Evolutionary conservation across 2,888 invertebrate genomes (phyloP).

Genomic region (Agonopterix heracliana): DNA sequence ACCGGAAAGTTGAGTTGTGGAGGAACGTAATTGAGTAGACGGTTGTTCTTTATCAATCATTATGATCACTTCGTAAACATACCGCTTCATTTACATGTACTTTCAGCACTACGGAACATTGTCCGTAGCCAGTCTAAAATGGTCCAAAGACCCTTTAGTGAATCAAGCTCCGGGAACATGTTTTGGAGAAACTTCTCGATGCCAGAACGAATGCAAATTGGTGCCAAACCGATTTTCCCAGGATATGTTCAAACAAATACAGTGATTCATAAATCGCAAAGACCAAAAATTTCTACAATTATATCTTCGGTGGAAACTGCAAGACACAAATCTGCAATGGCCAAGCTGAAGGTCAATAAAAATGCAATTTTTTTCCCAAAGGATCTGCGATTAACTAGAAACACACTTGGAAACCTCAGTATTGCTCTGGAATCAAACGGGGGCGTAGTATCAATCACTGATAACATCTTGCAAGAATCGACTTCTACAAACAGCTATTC

Average conservation of each 20-base stretch:
- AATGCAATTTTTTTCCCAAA: slow-evolving; percentile 19
- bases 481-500: slow-evolving; percentile 4
- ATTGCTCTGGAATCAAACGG: no score
- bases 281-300: slow-evolving; percentile 43
- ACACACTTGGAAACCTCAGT: slow-evolving; percentile 26
- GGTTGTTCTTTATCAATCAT: no score
- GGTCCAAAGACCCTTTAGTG: slow-evolving; percentile 59
- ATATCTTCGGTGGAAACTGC: slow-evolving; percentile 34
- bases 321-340: slow-evolving; percentile 24
- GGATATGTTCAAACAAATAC: slow-evolving; percentile 35
- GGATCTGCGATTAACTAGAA: slow-evolving; percentile 35
- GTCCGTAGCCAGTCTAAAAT: slow-evolving; percentile 63
- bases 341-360: slow-evolving; percentile 27
- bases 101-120: slow-evolving; percentile 57
- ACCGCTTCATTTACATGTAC: neutral
- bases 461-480: no score
- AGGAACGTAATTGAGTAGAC: no score
- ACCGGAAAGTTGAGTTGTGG: no score
- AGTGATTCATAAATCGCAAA: slow-evolving; percentile 35
- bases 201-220: slow-evolving; percentile 11
- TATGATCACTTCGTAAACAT: no score
- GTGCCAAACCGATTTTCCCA: slow-evolving; percentile 27
- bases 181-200: slow-evolving; percentile 20
- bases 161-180: slow-evolving; percentile 17
- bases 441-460: no score